Conservation (phyloP, 2,888 invertebrate species). For the Eilema depressum region DNA sequence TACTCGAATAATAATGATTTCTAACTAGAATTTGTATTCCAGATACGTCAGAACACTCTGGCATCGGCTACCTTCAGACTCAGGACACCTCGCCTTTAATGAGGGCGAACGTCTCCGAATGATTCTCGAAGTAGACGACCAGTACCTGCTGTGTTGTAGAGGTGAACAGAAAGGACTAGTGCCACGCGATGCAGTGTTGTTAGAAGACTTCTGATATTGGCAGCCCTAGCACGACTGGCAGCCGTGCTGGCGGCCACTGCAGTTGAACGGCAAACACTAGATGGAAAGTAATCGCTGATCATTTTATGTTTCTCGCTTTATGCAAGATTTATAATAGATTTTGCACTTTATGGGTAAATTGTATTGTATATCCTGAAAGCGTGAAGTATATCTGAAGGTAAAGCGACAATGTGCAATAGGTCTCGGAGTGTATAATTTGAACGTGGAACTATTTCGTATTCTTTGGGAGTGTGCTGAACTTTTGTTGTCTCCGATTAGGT, state of each 20-base stretch:
- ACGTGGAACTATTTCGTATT: slow-evolving; percentile 41
- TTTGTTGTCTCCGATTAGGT: slow-evolving; percentile 52
- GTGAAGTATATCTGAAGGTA: slow-evolving; percentile 15
- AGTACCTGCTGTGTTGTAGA: slow-evolving; percentile 91
- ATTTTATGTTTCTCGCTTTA: slow-evolving; percentile 14
- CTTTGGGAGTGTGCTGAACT: slow-evolving; percentile 47
- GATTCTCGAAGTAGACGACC: slow-evolving; percentile 91
- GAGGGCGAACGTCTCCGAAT: slow-evolving; percentile 91
- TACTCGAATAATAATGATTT: neutral
- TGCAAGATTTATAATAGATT: slow-evolving; percentile 19
- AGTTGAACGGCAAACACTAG: slow-evolving; percentile 55
- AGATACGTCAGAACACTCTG: slow-evolving; percentile 91
- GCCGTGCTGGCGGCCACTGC: slow-evolving; percentile 79
- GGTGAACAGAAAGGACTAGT: slow-evolving; percentile 93
- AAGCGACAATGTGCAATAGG: slow-evolving; percentile 43
- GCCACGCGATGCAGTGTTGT: slow-evolving; percentile 89
- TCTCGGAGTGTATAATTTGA: slow-evolving; percentile 32
- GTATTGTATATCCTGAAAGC: slow-evolving; percentile 5
- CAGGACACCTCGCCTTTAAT: slow-evolving; percentile 92
- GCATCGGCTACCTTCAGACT: slow-evolving; percentile 92
- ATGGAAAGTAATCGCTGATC: slow-evolving; percentile 25
- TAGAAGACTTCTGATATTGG: slow-evolving; percentile 84
- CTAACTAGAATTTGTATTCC: slow-evolving; percentile 25
- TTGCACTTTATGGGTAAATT: neutral
- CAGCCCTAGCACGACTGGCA: slow-evolving; percentile 79